Conservation (phyloP, 2,113 vertebrate species). For the Tachuris rubrigastra region DNA sequence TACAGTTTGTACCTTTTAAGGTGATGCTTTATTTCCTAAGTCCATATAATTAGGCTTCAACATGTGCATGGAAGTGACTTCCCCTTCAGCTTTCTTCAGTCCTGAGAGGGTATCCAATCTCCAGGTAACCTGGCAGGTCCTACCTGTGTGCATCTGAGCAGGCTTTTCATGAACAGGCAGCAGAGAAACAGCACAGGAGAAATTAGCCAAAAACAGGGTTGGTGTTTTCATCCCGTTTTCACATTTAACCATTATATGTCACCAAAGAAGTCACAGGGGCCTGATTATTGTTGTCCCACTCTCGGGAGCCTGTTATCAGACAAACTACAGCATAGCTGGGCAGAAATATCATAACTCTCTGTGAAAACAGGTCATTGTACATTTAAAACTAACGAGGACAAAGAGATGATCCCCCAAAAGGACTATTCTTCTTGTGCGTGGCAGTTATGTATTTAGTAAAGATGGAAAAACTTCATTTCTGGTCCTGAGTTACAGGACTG, state of each 20-base stretch:
- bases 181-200: neutral
- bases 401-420: neutral
- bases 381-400: neutral
- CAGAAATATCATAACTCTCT: neutral
- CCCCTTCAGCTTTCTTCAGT: neutral
- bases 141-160: neutral
- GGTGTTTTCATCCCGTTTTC: neutral
- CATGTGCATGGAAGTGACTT: neutral
- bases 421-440: neutral
- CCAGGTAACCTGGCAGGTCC: neutral
- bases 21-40: neutral
- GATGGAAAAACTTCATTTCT: neutral
- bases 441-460: neutral
- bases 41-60: neutral
- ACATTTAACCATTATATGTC: neutral
- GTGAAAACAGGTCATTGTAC: neutral
- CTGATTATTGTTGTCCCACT: neutral
- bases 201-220: fast-evolving
- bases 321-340: neutral
- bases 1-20: neutral
- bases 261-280: neutral
- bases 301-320: neutral
- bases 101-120: neutral
- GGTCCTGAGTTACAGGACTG: neutral
- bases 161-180: fast-evolving